A percentile compares a stretch with the other conserved stretches of the same genome.
These are phyloP conservation scores for Metaphire vulgaris DNA, from an alignment of 1,140 invertebrate genomes.

Conservation along the genomic window DNA sequence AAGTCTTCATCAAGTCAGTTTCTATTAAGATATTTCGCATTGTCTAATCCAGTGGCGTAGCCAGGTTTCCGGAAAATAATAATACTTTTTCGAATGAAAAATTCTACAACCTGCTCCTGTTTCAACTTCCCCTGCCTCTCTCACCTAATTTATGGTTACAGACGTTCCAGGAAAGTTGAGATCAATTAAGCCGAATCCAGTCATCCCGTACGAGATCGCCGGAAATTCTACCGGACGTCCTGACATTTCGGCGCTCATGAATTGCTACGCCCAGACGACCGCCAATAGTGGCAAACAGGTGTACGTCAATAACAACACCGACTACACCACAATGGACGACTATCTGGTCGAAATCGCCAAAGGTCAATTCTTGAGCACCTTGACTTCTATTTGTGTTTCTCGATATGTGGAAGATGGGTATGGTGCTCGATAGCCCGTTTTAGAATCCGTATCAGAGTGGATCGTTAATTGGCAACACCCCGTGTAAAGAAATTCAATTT, in stretches of 20 bases:
- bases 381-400: too few species aligned
- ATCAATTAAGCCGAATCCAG: neutral
- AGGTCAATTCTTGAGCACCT: too few species aligned
- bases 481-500: too few species aligned
- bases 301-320: conserved; percentile 4
- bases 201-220: neutral
- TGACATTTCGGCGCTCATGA: too few species aligned
- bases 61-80: too few species aligned
- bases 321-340: conserved; percentile 4
- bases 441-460: too few species aligned
- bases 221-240: neutral
- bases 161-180: neutral
- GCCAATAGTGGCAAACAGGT: neutral
- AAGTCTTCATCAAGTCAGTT: conserved; percentile 73
- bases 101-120: neutral
- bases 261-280: neutral
- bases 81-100: neutral
- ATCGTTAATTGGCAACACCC: too few species aligned
- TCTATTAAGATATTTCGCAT: neutral
- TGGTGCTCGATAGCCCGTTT: too few species aligned
- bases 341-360: conserved; percentile 9
- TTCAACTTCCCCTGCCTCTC: neutral
- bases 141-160: neutral
- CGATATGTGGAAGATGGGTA: too few species aligned
- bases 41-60: too few species aligned